Evolutionary conservation across 2,797 vertebrate genomes (phyloP).

Genomic region (Xenentodon cancila): DNA sequence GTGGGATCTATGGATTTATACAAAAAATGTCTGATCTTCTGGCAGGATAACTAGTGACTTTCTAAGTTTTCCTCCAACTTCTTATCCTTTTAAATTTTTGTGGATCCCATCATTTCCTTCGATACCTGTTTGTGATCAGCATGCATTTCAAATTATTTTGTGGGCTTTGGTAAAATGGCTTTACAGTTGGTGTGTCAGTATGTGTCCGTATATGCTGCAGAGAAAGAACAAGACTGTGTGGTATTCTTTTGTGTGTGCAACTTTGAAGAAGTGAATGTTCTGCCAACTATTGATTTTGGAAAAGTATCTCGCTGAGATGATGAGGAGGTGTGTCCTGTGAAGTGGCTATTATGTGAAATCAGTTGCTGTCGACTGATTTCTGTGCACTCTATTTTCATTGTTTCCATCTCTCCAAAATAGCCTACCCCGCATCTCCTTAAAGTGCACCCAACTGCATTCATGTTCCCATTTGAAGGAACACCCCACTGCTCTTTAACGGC

Average conservation of each 20-base stretch:
- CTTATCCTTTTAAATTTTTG: slow-evolving; percentile 30
- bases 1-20: slow-evolving; percentile 69
- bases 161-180: slow-evolving; percentile 47
- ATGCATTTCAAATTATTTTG: slow-evolving; percentile 63
- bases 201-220: slow-evolving; percentile 24
- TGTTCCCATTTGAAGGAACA: slow-evolving; percentile 27
- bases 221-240: slow-evolving; percentile 16
- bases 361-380: slow-evolving; percentile 62
- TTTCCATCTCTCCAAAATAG: slow-evolving; percentile 55
- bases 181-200: slow-evolving; percentile 7
- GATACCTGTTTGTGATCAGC: slow-evolving; percentile 56
- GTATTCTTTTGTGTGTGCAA: slow-evolving; percentile 36
- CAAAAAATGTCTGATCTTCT: slow-evolving; percentile 32
- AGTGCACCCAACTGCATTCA: slow-evolving; percentile 32
- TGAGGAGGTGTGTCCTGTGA: slow-evolving; percentile 72
- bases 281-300: slow-evolving; percentile 80
- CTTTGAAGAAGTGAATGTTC: slow-evolving; percentile 65
- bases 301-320: slow-evolving; percentile 67
- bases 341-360: slow-evolving; percentile 74
- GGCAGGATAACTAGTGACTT: slow-evolving; percentile 31
- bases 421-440: slow-evolving; percentile 40
- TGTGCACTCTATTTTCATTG: slow-evolving; percentile 62
- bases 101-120: slow-evolving; percentile 37
- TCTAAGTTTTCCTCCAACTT: slow-evolving; percentile 10
- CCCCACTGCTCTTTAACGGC: neutral